Evolutionary conservation across 2,113 vertebrate species (phyloP), one percentile per base, ranked within the genome.

Genomic region (Athene cunicularia): DNA sequence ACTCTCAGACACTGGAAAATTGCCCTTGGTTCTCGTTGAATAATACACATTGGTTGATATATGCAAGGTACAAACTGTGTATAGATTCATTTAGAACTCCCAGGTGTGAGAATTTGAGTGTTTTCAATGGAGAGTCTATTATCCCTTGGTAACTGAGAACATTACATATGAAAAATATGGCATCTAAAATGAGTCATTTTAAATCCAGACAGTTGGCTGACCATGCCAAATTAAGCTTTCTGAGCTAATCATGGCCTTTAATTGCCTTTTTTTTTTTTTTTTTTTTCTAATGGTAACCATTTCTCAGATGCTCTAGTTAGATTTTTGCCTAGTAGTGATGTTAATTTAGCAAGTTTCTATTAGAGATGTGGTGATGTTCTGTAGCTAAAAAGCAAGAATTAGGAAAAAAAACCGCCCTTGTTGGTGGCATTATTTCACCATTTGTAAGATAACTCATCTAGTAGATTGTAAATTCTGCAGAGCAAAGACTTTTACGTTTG

Each of bases 71-170:
- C 30, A 80, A 85, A 90, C 70, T 87, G 56, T 67, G 49, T 87
- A 88, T 53, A 52, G 52, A 79, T 90, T 82, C 21, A 80, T 88
- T 93, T 85, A 93, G 66, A 60, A 72, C 39, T 94, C 84, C 53
- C 81, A 91, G 49, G 70, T 85, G 84, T 53, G 53, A 66, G 89
- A 82, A 60, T 94, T 16, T 90, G 50, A 90, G 77, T 60, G 27
- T 73, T 95, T 95, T 83, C 58, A 87, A 18, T 70, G 66, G 79
- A 74, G 59, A 88, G 33, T 64, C 83, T 30, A 21, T 93, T 91
- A 87, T 43, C 37, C 58, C 74, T 88, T 83, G 27, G 28, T 82
- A 70, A 80, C 49, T 35, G 74, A 58, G 70, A 74, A 47, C 37
- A 80, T 58, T 66, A 32, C 62, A 20, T 39, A 33, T 47, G 58